phyloP scores from a whole-genome alignment of 2,888 invertebrate species.

The Cerastoderma edule region DNA sequence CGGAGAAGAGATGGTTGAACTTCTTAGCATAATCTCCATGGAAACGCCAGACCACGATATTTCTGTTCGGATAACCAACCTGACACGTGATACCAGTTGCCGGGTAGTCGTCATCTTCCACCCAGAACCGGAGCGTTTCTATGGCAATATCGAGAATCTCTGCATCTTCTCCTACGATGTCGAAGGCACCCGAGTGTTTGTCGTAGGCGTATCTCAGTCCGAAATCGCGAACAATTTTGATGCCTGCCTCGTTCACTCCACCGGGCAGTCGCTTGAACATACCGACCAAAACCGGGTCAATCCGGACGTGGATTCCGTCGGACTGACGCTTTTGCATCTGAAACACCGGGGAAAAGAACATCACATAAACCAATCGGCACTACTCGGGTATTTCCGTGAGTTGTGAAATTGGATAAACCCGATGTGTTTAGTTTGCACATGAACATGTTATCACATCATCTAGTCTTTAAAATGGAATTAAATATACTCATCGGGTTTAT shows the following conservation, averaged over 20 bases:
- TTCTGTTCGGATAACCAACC: conserved; percentile 56
- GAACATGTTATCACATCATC: too few species aligned
- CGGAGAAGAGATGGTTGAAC: conserved; percentile 54
- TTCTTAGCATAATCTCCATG: conserved; percentile 59
- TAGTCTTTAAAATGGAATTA: too few species aligned
- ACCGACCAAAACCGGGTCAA: conserved; percentile 56
- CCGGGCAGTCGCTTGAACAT: conserved; percentile 49
- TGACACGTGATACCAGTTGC: conserved; percentile 56
- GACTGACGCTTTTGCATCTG: conserved; percentile 17
- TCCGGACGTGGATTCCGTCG: conserved; percentile 33
- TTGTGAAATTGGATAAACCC: too few species aligned
- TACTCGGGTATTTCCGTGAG: too few species aligned
- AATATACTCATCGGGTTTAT: too few species aligned
- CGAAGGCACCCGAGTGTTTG: conserved; percentile 32
- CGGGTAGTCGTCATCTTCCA: conserved; percentile 54
- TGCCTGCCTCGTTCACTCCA: conserved; percentile 55
- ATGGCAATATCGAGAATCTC: conserved; percentile 52
- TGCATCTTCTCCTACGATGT: conserved; percentile 55
- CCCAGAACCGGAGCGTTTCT: conserved; percentile 56
- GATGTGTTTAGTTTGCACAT: too few species aligned
- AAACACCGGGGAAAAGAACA: too few species aligned
- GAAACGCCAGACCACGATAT: conserved; percentile 56
- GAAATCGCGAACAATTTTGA: conserved; percentile 44
- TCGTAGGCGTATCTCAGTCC: conserved; percentile 47
- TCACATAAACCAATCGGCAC: too few species aligned